Conservation (phyloP, 2,888 invertebrate species). For the Galeruca laticollis region DNA sequence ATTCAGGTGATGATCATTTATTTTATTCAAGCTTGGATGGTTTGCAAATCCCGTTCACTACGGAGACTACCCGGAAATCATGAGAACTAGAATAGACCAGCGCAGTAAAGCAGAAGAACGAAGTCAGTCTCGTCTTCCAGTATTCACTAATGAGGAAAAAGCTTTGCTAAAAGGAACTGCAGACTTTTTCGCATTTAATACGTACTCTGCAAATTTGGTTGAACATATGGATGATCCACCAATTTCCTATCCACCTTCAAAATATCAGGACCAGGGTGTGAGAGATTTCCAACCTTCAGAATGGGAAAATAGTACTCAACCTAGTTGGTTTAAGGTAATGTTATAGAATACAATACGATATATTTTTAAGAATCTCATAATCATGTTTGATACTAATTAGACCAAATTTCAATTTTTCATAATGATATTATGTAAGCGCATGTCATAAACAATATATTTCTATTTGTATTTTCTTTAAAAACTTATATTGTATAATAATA, state of each 20-base stretch:
- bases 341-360: too few relatives aligned
- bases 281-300: slow-evolving; percentile 23
- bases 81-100: slow-evolving; percentile 71
- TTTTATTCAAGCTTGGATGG: slow-evolving; percentile 43
- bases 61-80: slow-evolving; percentile 76
- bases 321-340: slow-evolving; percentile 30
- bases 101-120: slow-evolving; percentile 73
- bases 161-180: slow-evolving; percentile 72
- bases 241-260: slow-evolving; percentile 31
- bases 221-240: slow-evolving; percentile 25
- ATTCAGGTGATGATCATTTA: too few relatives aligned
- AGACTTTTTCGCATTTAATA: slow-evolving; percentile 82
- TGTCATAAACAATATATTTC: too few relatives aligned
- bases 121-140: slow-evolving; percentile 72
- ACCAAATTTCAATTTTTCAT: too few relatives aligned
- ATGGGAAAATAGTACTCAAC: slow-evolving; percentile 38
- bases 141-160: slow-evolving; percentile 73
- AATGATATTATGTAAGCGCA: too few relatives aligned
- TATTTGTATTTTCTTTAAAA: background rate
- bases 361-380: too few relatives aligned
- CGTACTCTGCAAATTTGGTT: slow-evolving; percentile 73
- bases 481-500: background rate
- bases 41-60: slow-evolving; percentile 71
- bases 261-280: slow-evolving; percentile 37
- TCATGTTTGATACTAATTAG: too few relatives aligned